A percentile compares a stretch with the other conserved stretches of the same genome.
Conservation (phyloP, 2,797 vertebrate species). For the Bradypodion ventrale region DNA sequence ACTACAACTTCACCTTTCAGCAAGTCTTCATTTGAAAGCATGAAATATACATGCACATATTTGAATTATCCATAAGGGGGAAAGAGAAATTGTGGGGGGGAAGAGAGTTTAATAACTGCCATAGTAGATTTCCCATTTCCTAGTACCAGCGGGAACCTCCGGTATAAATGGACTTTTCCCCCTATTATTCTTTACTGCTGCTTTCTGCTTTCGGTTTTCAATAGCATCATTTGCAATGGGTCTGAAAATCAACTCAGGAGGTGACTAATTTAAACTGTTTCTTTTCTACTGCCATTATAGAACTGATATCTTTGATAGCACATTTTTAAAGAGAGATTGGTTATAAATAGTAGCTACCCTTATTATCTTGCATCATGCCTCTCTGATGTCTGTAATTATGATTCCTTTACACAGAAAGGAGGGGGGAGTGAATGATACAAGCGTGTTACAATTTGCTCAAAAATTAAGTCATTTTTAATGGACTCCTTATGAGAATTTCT, state of each 20-base stretch:
- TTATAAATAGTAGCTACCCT: constrained; percentile 12
- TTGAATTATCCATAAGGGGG: constrained; percentile 38
- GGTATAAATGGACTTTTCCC: background rate
- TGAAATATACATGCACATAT: constrained; percentile 36
- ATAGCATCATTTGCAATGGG: constrained; percentile 14
- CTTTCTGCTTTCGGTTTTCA: constrained; percentile 31
- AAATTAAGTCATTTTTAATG: constrained; percentile 77
- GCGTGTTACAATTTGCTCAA: constrained; percentile 56
- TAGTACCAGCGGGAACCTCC: background rate
- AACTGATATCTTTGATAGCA: constrained; percentile 27
- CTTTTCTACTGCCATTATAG: background rate
- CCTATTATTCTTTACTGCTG: background rate
- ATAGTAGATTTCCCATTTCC: constrained; percentile 16
- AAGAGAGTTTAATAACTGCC: constrained; percentile 14
- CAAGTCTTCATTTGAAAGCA: constrained; percentile 27
- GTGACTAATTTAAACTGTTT: constrained; percentile 37
- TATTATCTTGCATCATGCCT: constrained; percentile 35
- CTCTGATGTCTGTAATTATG: constrained; percentile 51
- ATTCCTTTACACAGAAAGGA: constrained; percentile 37
- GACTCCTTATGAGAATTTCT: constrained; percentile 66
- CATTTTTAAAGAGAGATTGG: constrained; percentile 14
- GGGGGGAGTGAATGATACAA: constrained; percentile 27
- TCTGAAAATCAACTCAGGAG: constrained; percentile 14
- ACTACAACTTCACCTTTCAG: background rate
- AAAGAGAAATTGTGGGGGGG: background rate